Base-by-base conservation (phyloP, 1,140 invertebrate species). In the Teleogryllus occipitalis region DNA sequence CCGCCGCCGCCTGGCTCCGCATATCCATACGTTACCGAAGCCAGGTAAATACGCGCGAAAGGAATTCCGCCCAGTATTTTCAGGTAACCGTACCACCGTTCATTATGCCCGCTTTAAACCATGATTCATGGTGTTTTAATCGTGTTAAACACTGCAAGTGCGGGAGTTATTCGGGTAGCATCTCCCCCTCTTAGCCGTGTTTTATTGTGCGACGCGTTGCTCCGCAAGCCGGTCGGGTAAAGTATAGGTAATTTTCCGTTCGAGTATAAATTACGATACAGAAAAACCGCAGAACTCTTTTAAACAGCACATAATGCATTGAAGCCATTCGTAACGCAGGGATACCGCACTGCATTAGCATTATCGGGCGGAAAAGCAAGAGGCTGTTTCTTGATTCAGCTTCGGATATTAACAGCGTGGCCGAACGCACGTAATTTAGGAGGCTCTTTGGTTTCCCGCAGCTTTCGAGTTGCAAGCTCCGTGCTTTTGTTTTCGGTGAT, bases 231-330 rank as follows among this genome's bases (percentile, higher is more conserved):
- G 54, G 54, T 39, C 54, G 54, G 54, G 54, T 65, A 65, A 65
- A 65, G 54, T 65, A 65, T 65, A 65, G 54, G 54, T 65, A 65
- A 65, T 65, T 65, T 65, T 65, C 27, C 54, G 54, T 65, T 65
- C 18, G 54, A 65, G 54, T 65, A 65, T 65, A 65, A 65, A 65
- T 65, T 65, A 65, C 54, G 54, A 65, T 65, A 65, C 10, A 65
- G 54, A 65, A 65, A 65, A 65, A 65, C 54, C 54, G 54, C 54
- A 65, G 54, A 18, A 65, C 54, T 65, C 54, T 65, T 65, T 65
- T 65, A 65, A 65, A 18, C 2, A 65, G 54, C 54, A 7, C 54
- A 65, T 65, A 65, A 65, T 18, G 54, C 54, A 65, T 65, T 18
- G 54, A 65, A 18, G 54, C 10, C 54, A 65, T 65, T 65, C 54